Evolutionary conservation across 2,888 invertebrate species (phyloP).

Genomic region (Ectropis crepuscularia): DNA sequence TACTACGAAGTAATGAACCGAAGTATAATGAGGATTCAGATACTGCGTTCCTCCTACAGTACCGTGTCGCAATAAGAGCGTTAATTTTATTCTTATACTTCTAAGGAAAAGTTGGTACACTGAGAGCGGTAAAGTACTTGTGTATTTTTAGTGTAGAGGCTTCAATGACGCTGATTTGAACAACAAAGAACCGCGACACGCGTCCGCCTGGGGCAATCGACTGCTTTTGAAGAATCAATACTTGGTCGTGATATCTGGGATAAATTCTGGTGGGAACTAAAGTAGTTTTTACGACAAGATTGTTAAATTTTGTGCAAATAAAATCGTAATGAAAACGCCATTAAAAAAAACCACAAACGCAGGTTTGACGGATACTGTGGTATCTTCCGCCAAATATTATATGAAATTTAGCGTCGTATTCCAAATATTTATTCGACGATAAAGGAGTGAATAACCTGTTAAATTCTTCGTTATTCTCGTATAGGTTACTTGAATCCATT

Average conservation of each 20-base stretch:
- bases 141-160: slow-evolving; percentile 6
- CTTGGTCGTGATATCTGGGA: not conserved
- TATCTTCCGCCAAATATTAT: no score
- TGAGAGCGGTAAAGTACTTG: slow-evolving; percentile 13
- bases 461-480: no score
- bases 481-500: no score
- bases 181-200: slow-evolving; percentile 45
- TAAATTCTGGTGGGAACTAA: no score
- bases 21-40: slow-evolving; percentile 56
- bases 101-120: not conserved
- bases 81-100: not conserved
- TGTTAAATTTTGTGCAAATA: no score
- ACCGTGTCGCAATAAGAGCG: slow-evolving; percentile 51
- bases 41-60: slow-evolving; percentile 59
- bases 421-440: no score
- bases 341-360: no score
- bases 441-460: no score
- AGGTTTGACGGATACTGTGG: no score
- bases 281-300: no score
- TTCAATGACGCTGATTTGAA: slow-evolving; percentile 62
- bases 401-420: no score
- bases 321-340: no score
- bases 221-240: slow-evolving; percentile 29
- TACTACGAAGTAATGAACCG: slow-evolving; percentile 52
- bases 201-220: slow-evolving; percentile 34